Evolutionary conservation across 1,140 invertebrate genomes (phyloP).

Genomic region (Nylanderia fulva): DNA sequence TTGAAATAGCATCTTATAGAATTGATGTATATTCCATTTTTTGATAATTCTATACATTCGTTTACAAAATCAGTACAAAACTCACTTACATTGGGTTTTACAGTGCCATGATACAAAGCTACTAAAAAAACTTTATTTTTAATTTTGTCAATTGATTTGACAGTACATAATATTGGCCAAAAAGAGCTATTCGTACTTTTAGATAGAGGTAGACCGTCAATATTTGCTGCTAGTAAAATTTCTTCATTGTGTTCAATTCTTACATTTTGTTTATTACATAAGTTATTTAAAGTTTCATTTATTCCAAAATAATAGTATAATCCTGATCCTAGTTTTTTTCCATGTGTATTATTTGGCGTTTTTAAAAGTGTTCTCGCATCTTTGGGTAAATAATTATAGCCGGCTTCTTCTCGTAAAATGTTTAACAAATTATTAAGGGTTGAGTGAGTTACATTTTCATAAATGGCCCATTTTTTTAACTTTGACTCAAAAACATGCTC

Average conservation of each 20-base stretch:
- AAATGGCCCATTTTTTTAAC: background rate
- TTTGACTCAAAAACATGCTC: slow-evolving; percentile 7
- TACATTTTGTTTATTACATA: slow-evolving; percentile 12
- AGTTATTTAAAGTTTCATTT: slow-evolving; percentile 9
- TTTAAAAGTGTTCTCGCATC: slow-evolving; percentile 13
- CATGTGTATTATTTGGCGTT: slow-evolving; percentile 2
- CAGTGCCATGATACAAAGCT: background rate
- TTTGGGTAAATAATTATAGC: slow-evolving; percentile 12
- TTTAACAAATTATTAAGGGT: slow-evolving; percentile 13
- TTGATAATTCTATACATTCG: slow-evolving; percentile 16
- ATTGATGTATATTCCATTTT: slow-evolving; percentile 12
- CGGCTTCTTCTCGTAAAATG: slow-evolving; percentile 1
- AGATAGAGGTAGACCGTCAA: background rate
- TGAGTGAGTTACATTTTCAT: slow-evolving; percentile 4
- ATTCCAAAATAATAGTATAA: slow-evolving; percentile 29
- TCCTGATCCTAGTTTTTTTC: background rate
- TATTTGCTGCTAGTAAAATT: slow-evolving; percentile 18
- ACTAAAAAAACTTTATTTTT: slow-evolving; percentile 1
- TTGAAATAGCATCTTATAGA: slow-evolving; percentile 12
- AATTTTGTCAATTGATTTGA: background rate
- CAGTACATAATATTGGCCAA: slow-evolving; percentile 13
- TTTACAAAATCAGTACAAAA: slow-evolving; percentile 4
- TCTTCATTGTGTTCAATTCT: background rate
- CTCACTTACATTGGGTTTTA: background rate
- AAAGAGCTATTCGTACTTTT: background rate